Base-by-base conservation (phyloP, 2,113 vertebrate genomes). In the Nycticorax nycticorax region DNA sequence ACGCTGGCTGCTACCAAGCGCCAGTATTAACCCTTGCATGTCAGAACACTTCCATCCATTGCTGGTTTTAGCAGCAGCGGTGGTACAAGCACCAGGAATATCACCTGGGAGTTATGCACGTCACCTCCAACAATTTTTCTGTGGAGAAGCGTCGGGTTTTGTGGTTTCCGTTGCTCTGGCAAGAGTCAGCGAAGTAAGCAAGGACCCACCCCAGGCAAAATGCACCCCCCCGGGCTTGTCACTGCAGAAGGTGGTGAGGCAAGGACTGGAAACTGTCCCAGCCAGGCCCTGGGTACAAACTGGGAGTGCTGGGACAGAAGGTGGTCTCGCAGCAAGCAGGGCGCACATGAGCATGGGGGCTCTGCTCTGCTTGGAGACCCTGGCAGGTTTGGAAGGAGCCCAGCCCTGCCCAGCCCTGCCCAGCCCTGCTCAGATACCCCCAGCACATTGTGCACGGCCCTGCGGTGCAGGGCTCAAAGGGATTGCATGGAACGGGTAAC, bases 391-490 rank as follows among this genome's bases (percentile, higher is more conserved):
- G 48, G 71, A 22, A 41, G 48, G 50, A 28, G 45, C 6, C 0
- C 14, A 5, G 8, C 35, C 7, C 32, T 66, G 74, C 41, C 53
- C 14, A 5, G 8, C 35, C 7, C 32, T 66, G 74, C 41, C 53
- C 20, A 5, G 5, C 57, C 5, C 30, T 19, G 64, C 4, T 1
- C 59, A 17, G 11, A 24, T 0, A 4, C 5, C 7, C 8, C 33
- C 0, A 4, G 32, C 27, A 21, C 4, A 0, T 2, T 0, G 5
- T 2, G 23, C 57, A 0, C 27, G 2, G 33, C 1, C 35, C 84
- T 27, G 74, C 30, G 21, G 8, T 5, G 4, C 0, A 7, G 77
- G 14, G 33, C 57, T 57, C 5, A 3, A 8, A 55, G 64, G 19
- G 30, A 12, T 15, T 14, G 5, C 8, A 10, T 14, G 0, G 64